These are phyloP conservation scores for Pantherophis alleghaniensis DNA, from an alignment of 2,797 vertebrate genomes.

Conservation along the genomic window DNA sequence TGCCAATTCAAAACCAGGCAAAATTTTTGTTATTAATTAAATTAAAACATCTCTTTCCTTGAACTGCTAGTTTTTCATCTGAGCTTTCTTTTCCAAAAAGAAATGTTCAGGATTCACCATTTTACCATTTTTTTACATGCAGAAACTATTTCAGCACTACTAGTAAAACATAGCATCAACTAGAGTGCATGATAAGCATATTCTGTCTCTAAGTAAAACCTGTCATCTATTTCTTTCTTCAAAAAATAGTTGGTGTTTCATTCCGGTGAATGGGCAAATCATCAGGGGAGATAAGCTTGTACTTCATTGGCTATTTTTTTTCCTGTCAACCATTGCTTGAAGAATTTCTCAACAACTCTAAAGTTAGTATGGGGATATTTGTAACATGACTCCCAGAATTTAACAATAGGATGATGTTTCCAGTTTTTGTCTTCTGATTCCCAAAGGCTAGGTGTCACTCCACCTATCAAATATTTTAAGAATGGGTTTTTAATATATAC, in stretches of 20 bases:
- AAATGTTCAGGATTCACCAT: neutral
- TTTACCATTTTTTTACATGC: neutral
- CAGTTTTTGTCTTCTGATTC: neutral
- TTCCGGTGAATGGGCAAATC: neutral
- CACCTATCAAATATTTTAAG: neutral
- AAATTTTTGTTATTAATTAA: neutral
- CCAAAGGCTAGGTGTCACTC: neutral
- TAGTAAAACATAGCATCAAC: neutral
- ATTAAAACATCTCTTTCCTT: neutral
- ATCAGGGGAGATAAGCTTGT: neutral
- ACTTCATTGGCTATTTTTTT: neutral
- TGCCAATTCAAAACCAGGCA: neutral
- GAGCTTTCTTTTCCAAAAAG: neutral
- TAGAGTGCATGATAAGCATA: neutral
- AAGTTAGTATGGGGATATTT: neutral
- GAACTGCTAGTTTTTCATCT: neutral
- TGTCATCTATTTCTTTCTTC: neutral
- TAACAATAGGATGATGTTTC: neutral
- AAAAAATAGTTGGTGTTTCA: neutral
- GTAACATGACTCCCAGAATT: neutral
- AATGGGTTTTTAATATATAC: neutral
- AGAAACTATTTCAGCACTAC: neutral
- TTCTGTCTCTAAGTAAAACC: neutral
- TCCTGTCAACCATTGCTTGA: neutral
- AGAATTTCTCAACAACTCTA: neutral